These are phyloP conservation scores for Parelbella ahira DNA, from an alignment of 2,888 invertebrate genomes.

Conservation along the genomic window DNA sequence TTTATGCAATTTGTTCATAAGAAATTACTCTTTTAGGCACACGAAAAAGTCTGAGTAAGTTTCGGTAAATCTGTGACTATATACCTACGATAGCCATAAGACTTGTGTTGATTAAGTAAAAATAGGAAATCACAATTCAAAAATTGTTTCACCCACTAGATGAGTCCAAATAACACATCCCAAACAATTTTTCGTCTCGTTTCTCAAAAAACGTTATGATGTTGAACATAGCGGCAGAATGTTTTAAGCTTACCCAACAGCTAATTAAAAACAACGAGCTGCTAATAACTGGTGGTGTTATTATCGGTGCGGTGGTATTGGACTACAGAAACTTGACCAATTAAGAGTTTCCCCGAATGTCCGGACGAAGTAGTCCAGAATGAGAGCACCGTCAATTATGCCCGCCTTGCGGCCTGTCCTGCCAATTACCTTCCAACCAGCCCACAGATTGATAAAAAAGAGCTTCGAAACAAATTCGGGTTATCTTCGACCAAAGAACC, in stretches of 20 bases:
- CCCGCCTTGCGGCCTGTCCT: slow-evolving; percentile 56
- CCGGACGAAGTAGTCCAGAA: slow-evolving; percentile 69
- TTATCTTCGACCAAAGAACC: slow-evolving; percentile 56
- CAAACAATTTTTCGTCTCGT: too few relatives aligned
- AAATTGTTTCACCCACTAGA: too few relatives aligned
- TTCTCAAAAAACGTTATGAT: slow-evolving; percentile 8
- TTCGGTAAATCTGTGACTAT: too few relatives aligned
- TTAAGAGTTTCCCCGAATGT: slow-evolving; percentile 79
- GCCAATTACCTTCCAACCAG: slow-evolving; percentile 65
- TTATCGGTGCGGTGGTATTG: slow-evolving; percentile 74
- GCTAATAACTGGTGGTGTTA: slow-evolving; percentile 71
- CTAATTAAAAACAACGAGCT: slow-evolving; percentile 70
- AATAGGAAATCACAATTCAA: too few relatives aligned
- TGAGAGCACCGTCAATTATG: slow-evolving; percentile 77
- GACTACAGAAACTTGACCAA: slow-evolving; percentile 76
- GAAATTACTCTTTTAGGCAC: too few relatives aligned
- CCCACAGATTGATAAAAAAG: slow-evolving; percentile 76
- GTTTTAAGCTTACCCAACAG: slow-evolving; percentile 44
- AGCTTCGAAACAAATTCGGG: slow-evolving; percentile 70
- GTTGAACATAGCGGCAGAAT: slow-evolving; percentile 32
- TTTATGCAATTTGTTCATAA: too few relatives aligned
- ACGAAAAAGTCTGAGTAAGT: too few relatives aligned
- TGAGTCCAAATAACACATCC: too few relatives aligned
- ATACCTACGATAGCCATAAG: too few relatives aligned
- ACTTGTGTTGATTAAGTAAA: too few relatives aligned